These are phyloP conservation scores for Drosophila kohkoa DNA, from an alignment of 1,140 invertebrate species.

Conservation along the genomic window DNA sequence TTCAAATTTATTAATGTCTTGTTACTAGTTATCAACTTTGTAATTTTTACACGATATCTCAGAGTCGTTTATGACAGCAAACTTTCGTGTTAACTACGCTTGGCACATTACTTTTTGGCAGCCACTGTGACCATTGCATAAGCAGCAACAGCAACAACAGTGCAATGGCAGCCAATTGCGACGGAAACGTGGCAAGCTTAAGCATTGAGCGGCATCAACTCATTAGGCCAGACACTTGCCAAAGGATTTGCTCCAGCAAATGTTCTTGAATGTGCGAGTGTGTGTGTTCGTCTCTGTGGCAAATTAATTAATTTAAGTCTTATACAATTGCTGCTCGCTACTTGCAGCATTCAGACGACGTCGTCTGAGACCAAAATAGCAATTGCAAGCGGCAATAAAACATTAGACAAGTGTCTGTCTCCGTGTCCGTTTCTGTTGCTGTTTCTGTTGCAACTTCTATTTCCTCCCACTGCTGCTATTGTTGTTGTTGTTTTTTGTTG, in stretches of 20 bases:
- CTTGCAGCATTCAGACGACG: conserved; percentile 34
- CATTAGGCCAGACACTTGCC: conserved; percentile 80
- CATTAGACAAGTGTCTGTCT: conserved; percentile 64
- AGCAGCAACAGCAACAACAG: conserved; percentile 25
- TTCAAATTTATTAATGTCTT: no score
- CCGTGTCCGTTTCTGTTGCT: neutral
- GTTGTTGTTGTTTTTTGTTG: conserved; percentile 15
- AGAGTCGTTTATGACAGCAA: neutral
- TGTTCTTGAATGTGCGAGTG: neutral
- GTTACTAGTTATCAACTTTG: no score
- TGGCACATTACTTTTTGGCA: conserved; percentile 51
- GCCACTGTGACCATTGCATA: conserved; percentile 42
- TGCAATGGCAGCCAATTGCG: conserved; percentile 25
- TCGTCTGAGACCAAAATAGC: conserved; percentile 55
- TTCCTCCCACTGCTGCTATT: neutral
- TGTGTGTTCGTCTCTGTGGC: conserved; percentile 45
- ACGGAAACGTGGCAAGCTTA: conserved; percentile 25
- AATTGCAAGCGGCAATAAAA: conserved; percentile 72
- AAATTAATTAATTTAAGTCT: conserved; percentile 83
- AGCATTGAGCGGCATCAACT: conserved; percentile 55
- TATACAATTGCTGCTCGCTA: conserved; percentile 71
- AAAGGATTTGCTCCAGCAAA: conserved; percentile 58
- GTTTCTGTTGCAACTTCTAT: conserved; percentile 16
- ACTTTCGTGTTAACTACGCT: conserved; percentile 25
- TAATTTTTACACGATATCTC: conserved; percentile 4